Evolutionary conservation across 92 coral and sea anemone species (phyloP), one percentile per base, ranked within the genome.

Genomic region (Pocillopora grandis): DNA sequence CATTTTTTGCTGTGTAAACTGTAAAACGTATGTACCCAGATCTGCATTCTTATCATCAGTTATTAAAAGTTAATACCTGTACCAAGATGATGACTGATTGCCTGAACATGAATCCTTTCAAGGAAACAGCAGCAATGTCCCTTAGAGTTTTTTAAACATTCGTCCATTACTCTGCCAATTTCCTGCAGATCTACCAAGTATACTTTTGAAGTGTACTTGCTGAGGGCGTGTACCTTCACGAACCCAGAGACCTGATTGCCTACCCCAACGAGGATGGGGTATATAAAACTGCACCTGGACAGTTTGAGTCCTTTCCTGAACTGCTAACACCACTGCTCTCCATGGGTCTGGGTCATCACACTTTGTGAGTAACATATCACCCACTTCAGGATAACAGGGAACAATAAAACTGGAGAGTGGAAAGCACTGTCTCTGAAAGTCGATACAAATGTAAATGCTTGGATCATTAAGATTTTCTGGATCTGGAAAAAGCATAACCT

Each of bases 261-360:
- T 67, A 27, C 80, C 87, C 88, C 88, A 84, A 49, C 75, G 77
- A 66, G 75, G 69, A 58, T 84, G 88, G 16, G 81, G 81, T 11
- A 84, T 80, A 76, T 55, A 84, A 31, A 75, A 83, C n/a, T 72
- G 71, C 19, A 49, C 87, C 21, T 73, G 49, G 17, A 83, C 73
- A 16, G 72, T 56, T 58, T n/a, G 5, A 20, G 33, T 61, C 69
- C 87, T 72, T 20, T 14, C 42, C 16, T 63, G 23, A 36, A 83
- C 87, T 72, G 79, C 58, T 16, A 18, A 27, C 17, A 74, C 87
- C 21, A 72, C 27, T 16, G 65, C 87, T 37, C 87, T 60, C 87
- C 87, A 83, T 73, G 87, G 87, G 52, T 83, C 80, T 27, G 27
- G 59, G 7, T 83, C 87, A 83, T 83, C 87, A 17, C 87, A 80